Percentiles rank a stretch among this genome's conserved stretches.
Evolutionary conservation across 2,113 vertebrate species (phyloP).

Genomic region (Tetrao urogallus): DNA sequence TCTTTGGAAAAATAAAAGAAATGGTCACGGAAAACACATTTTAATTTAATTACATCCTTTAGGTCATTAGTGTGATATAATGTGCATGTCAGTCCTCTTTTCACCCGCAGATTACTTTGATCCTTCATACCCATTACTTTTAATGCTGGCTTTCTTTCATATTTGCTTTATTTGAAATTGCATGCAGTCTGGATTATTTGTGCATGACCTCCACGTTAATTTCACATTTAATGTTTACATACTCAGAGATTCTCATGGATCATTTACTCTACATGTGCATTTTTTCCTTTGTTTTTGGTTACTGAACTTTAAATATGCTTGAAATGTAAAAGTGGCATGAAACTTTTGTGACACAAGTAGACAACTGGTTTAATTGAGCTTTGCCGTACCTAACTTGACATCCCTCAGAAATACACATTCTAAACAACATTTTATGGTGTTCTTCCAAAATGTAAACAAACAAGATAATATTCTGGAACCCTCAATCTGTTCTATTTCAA

Average conservation of each 20-base stretch:
- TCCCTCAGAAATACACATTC: not conserved
- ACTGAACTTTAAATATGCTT: conserved; percentile 83
- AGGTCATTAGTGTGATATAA: conserved; percentile 58
- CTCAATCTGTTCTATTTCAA: not conserved
- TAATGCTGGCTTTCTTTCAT: conserved; percentile 67
- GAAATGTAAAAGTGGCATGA: conserved; percentile 85
- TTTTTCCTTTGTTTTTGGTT: conserved; percentile 79
- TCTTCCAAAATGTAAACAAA: not conserved
- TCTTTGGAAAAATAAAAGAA: conserved; percentile 69
- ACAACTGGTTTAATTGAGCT: conserved; percentile 1
- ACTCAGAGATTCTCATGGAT: conserved; percentile 55
- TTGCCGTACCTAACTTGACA: not conserved
- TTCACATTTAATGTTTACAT: conserved; percentile 72
- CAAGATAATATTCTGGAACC: not conserved
- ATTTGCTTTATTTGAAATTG: conserved; percentile 70
- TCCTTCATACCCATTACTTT: conserved; percentile 41
- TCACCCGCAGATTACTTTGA: conserved; percentile 37
- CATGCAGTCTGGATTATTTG: conserved; percentile 74
- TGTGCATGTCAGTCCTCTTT: conserved; percentile 58
- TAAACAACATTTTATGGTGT: not conserved
- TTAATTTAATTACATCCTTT: conserved; percentile 69
- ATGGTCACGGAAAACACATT: conserved; percentile 71
- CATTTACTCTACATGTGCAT: conserved; percentile 76
- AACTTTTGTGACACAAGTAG: conserved; percentile 82
- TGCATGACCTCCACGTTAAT: conserved; percentile 77